Conservation (phyloP, 2,113 vertebrate species). For the Tor tambroides region DNA sequence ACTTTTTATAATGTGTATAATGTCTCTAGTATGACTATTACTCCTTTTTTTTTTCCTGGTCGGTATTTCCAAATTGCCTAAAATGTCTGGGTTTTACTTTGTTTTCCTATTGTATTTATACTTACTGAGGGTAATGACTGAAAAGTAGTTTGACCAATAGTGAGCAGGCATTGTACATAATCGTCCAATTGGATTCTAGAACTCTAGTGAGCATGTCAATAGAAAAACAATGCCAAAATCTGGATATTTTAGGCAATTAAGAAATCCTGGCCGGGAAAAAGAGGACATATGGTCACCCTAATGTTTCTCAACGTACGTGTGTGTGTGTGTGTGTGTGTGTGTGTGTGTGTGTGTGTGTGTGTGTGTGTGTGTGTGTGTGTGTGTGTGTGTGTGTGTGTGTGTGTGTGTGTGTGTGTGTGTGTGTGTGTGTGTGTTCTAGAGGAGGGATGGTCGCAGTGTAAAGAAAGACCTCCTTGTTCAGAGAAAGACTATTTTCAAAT, state of each 20-base stretch:
- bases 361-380: conserved; percentile 3
- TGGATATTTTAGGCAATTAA: background rate
- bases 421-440: conserved; percentile 69
- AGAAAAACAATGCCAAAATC: background rate
- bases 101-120: too few relatives aligned
- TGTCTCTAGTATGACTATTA: too few relatives aligned
- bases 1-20: background rate
- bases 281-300: background rate
- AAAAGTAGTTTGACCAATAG: too few relatives aligned
- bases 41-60: too few relatives aligned
- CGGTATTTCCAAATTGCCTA: too few relatives aligned
- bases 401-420: background rate
- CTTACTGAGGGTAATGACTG: too few relatives aligned
- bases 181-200: too few relatives aligned
- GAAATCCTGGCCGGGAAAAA: background rate
- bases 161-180: too few relatives aligned
- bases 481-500: conserved; percentile 94
- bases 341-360: background rate
- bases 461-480: conserved; percentile 83
- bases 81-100: too few relatives aligned
- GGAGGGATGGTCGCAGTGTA: conserved; percentile 85
- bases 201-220: too few relatives aligned
- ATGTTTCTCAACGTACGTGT: background rate
- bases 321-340: background rate
- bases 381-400: background rate